Conservation (phyloP, 2,888 invertebrate genomes). For the Dastarcus helophoroides region DNA sequence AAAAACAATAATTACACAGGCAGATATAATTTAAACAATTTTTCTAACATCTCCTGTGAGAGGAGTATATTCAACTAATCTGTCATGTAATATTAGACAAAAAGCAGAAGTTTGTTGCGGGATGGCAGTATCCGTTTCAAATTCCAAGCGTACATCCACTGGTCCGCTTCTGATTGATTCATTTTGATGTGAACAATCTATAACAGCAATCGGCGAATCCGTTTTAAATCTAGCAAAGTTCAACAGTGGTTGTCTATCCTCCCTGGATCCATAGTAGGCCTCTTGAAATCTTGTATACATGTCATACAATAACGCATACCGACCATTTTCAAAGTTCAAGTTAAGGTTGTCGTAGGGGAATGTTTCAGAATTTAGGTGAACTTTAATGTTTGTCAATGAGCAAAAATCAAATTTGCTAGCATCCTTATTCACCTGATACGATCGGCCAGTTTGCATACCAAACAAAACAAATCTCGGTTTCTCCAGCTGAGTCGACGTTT, state of each 20-base stretch:
- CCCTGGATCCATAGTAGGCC: slow-evolving; percentile 20
- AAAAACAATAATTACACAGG: too few species aligned
- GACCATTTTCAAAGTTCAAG: slow-evolving; percentile 18
- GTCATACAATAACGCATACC: slow-evolving; percentile 18
- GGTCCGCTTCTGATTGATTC: too few species aligned
- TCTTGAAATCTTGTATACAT: slow-evolving; percentile 20
- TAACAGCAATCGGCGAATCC: slow-evolving; percentile 19
- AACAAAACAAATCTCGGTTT: too few species aligned
- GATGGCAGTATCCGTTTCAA: slow-evolving; percentile 18
- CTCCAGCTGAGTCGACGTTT: too few species aligned
- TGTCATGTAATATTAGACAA: slow-evolving; percentile 20
- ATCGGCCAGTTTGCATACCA: too few species aligned
- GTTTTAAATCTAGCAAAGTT: slow-evolving; percentile 15
- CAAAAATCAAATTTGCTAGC: too few species aligned
- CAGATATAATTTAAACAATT: too few species aligned
- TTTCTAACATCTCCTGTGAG: slow-evolving; percentile 16
- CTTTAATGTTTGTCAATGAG: too few species aligned
- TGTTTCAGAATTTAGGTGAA: too few species aligned
- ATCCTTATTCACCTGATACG: too few species aligned
- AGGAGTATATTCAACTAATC: slow-evolving; percentile 18
- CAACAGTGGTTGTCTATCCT: slow-evolving; percentile 26
- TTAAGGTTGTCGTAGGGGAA: too few species aligned
- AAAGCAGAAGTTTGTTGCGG: slow-evolving; percentile 19
- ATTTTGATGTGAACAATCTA: slow-evolving; percentile 21
- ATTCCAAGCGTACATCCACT: slow-evolving; percentile 21